These are phyloP conservation scores for Sarcophaga variegata DNA, from an alignment of 2,888 invertebrate species.

Conservation along the genomic window DNA sequence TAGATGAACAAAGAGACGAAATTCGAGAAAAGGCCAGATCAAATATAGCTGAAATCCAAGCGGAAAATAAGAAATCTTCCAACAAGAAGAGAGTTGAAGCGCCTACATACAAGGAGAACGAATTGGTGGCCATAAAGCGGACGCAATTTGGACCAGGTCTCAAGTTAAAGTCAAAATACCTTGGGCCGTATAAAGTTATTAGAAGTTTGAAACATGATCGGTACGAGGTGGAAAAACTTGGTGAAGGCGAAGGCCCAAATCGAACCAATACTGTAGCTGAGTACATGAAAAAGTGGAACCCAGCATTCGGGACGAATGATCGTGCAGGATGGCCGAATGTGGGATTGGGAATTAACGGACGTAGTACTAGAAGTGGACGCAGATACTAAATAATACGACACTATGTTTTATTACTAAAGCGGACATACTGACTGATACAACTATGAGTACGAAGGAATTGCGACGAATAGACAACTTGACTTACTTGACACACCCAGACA, in stretches of 20 bases:
- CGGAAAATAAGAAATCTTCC: not conserved
- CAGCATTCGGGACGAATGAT: not conserved
- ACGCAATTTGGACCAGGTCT: too few species aligned
- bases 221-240: not conserved
- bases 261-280: not conserved
- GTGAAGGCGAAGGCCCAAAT: too few species aligned
- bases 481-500: too few species aligned
- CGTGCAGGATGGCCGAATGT: conserved; percentile 16
- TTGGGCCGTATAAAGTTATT: not conserved
- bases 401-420: too few species aligned
- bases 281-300: not conserved
- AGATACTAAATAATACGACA: too few species aligned
- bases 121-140: not conserved
- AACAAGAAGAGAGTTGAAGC: not conserved
- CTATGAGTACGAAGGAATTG: too few species aligned
- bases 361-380: too few species aligned
- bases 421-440: too few species aligned
- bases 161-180: not conserved
- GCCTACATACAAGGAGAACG: not conserved
- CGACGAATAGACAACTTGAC: too few species aligned
- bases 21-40: not conserved
- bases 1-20: not conserved
- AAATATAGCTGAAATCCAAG: not conserved
- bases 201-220: not conserved
- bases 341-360: not conserved